Evolutionary conservation across 2,113 vertebrate species (phyloP), one percentile per base, ranked within the genome.

Genomic region (Romanogobio albipinnatus): DNA sequence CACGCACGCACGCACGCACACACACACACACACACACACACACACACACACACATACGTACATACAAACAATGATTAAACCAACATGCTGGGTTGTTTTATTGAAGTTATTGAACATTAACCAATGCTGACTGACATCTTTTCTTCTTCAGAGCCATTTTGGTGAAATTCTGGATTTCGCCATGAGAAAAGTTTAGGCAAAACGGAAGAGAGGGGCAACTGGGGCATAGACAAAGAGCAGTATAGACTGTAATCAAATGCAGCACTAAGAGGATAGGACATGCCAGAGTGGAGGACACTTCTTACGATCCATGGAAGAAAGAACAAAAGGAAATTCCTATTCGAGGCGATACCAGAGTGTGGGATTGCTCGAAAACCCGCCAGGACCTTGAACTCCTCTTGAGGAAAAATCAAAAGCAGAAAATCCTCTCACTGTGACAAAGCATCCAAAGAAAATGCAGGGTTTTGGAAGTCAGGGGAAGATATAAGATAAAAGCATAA

Each of bases 261-360:
- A 88, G 88, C 87, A 84, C 88, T 93, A 94, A 93, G 92, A 92
- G 93, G 92, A 93, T 95, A 89, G 90, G 93, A 92, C 91, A 94
- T 93, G 92, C 92, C 91, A 89, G 89, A 92, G 89, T 92, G 93
- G 90, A 92, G 89, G 86, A 89, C 83, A 90, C 75, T 84, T 90
- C 89, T 92, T 90, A 85, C 90, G 90, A 86, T 80, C 90, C 89
- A 86, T 90, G 89, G 87, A 91, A 87, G 86, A 89, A 76, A 74
- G 91, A 94, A 92, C 91, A 91, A 73, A 59, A 73, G 19, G 45
- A 73, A 73, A 84, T 56, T 47, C 53, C 45, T 66, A 24, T 39
- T 70, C 15, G 61, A 82, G 45, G 49, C 88, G 82, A 82, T 62
- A 36, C 78, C 56, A 73, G 66, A 80, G 89, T 66, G 85, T 81